Evolutionary conservation across 2,888 invertebrate genomes (phyloP).

Genomic region (Meghimatium bilineatum): DNA sequence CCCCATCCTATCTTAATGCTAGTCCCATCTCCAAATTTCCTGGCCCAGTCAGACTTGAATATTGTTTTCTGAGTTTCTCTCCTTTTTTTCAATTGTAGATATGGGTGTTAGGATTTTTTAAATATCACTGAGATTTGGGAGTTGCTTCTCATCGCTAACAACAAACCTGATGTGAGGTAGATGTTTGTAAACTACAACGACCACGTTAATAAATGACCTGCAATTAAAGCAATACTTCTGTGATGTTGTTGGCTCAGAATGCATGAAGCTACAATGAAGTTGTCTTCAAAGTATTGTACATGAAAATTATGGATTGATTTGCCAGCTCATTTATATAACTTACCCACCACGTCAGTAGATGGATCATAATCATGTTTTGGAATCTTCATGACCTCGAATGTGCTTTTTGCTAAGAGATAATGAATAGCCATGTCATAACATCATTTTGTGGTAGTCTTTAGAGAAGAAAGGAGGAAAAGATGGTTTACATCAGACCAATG

Average conservation of each 20-base stretch:
- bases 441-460: too few species aligned
- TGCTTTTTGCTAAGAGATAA: too few species aligned
- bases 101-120: background rate
- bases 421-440: too few species aligned
- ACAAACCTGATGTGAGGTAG: background rate
- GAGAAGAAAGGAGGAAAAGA: too few species aligned
- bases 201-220: background rate
- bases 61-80: conserved; percentile 16
- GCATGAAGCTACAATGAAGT: background rate
- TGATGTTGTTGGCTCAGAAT: too few species aligned
- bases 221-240: too few species aligned
- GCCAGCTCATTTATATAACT: too few species aligned
- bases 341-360: background rate
- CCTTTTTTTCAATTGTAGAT: background rate
- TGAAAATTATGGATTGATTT: too few species aligned
- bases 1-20: background rate
- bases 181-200: background rate
- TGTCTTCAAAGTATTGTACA: background rate
- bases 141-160: conserved; percentile 8
- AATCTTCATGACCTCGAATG: too few species aligned
- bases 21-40: conserved; percentile 17
- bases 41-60: conserved; percentile 5
- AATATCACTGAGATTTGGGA: conserved; percentile 22
- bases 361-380: background rate
- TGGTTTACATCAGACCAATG: too few species aligned